phyloP scores from a whole-genome alignment of 2,797 vertebrate species.

The Phoebastria nigripes region DNA sequence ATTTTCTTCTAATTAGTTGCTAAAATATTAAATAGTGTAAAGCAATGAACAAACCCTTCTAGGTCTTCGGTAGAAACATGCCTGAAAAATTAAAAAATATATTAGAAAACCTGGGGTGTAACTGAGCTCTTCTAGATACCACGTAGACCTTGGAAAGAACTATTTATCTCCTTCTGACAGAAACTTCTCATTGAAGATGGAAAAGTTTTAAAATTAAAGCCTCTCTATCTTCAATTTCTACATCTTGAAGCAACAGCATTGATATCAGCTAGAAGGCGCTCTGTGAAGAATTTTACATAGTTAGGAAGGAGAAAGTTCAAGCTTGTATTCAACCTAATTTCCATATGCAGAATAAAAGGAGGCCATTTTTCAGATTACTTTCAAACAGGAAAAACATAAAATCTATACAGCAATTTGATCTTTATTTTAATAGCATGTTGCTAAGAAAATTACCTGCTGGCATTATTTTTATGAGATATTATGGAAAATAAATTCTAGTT shows the following conservation, averaged over 20 bases:
- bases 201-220: background rate
- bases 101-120: background rate
- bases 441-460: background rate
- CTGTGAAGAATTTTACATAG: background rate
- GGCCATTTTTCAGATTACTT: background rate
- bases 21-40: background rate
- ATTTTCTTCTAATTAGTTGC: background rate
- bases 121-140: background rate
- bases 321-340: background rate
- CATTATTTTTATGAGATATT: background rate
- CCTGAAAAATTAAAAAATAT: background rate
- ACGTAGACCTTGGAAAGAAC: background rate
- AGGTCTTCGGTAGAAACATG: background rate
- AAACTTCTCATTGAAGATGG: background rate
- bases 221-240: background rate
- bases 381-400: background rate
- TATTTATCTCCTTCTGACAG: background rate
- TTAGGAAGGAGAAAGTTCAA: background rate
- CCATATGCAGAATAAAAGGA: background rate
- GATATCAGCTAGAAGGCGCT: background rate
- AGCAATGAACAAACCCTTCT: background rate
- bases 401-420: conserved; percentile 10
- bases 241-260: background rate
- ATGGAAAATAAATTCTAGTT: background rate
- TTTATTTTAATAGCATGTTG: conserved; percentile 17